Percentiles rank a stretch among this genome's conserved stretches.
Evolutionary conservation across 2,888 invertebrate species (phyloP).

Genomic region (Hecatera dysodea): DNA sequence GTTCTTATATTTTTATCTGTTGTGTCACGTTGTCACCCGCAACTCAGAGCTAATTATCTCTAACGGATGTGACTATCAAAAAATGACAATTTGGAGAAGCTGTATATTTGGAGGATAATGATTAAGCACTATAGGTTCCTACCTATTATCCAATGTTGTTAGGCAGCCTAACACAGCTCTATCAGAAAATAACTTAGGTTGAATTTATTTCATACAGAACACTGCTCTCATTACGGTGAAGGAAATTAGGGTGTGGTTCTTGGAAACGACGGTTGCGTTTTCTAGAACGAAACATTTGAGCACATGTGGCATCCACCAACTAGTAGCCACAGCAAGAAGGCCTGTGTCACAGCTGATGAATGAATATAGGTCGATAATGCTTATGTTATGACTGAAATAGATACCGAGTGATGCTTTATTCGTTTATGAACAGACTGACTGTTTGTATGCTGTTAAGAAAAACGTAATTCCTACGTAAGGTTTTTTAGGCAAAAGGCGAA

Average conservation of each 20-base stretch:
- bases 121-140: not conserved
- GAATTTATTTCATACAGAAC: not conserved
- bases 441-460: too few species aligned
- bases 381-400: too few species aligned
- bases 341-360: too few species aligned
- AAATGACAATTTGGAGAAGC: constrained; percentile 3
- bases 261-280: not conserved
- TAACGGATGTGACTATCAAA: constrained; percentile 42
- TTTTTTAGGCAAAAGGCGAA: not conserved
- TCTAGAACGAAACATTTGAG: not conserved
- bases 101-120: not conserved
- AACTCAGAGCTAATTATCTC: constrained; percentile 42
- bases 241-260: too few species aligned
- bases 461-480: not conserved
- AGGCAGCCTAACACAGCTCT: not conserved
- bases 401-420: not conserved
- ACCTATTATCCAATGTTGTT: not conserved
- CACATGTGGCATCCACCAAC: too few species aligned
- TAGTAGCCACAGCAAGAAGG: too few species aligned
- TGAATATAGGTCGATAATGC: not conserved
- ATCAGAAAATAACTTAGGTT: not conserved
- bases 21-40: constrained; percentile 31
- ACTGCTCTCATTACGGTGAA: not conserved
- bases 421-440: not conserved
- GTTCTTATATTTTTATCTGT: constrained; percentile 18